phyloP scores from a whole-genome alignment of 2,888 invertebrate genomes.

The Amiota minor region DNA sequence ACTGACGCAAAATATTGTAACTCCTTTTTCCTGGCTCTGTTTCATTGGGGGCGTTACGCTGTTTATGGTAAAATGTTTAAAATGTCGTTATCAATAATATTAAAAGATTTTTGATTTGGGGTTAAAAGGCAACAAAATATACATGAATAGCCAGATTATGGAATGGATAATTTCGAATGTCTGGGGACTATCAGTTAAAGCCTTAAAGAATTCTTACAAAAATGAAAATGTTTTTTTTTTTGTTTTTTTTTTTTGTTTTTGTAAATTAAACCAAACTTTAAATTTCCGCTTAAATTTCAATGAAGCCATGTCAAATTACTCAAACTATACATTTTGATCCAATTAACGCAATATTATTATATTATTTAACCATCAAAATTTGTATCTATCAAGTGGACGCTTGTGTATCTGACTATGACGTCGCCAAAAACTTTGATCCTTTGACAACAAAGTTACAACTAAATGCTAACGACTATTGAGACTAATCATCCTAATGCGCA shows the following conservation, averaged over 20 bases:
- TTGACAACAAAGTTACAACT: slow-evolving; percentile 33
- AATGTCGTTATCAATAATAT: slow-evolving; percentile 20
- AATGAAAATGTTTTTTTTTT: no score
- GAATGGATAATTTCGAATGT: no score
- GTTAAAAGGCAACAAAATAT: slow-evolving; percentile 46
- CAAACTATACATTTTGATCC: neutral
- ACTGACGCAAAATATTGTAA: slow-evolving; percentile 39
- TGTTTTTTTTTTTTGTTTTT: no score
- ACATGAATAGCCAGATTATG: no score
- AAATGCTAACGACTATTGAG: slow-evolving; percentile 62
- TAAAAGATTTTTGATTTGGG: slow-evolving; percentile 25
- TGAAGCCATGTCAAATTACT: no score
- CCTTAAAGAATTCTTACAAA: no score
- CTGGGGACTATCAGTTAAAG: no score
- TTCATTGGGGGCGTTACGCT: slow-evolving; percentile 50
- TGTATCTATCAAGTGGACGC: no score
- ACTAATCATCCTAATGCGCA: slow-evolving; percentile 66
- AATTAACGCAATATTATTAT: slow-evolving; percentile 1
- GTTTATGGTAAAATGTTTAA: slow-evolving; percentile 13
- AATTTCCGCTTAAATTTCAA: no score
- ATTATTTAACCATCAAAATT: no score
- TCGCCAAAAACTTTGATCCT: slow-evolving; percentile 21
- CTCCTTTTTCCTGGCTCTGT: slow-evolving; percentile 64
- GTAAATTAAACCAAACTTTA: no score
- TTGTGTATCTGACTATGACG: no score